Conservation (phyloP, 1,140 invertebrate genomes). For the Drosophila ohnishii region DNA sequence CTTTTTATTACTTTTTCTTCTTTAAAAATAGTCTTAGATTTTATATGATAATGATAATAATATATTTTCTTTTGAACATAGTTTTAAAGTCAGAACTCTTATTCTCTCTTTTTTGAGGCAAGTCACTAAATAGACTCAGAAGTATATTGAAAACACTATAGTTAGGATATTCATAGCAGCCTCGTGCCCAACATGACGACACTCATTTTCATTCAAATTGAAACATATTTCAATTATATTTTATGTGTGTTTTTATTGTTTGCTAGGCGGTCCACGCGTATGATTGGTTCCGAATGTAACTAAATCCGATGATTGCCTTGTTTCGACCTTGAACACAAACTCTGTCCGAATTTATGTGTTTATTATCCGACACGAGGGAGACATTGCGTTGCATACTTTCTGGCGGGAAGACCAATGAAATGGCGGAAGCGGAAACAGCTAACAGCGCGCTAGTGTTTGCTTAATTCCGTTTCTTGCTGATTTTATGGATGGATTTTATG, state of each 20-base stretch:
- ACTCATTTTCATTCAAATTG: conserved; percentile 6
- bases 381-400: conserved; percentile 44
- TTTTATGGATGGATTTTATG: conserved; percentile 58
- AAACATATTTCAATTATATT: conserved; percentile 42
- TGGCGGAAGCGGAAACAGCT: conserved; percentile 63
- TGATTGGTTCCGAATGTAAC: conserved; percentile 33
- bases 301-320: conserved; percentile 34
- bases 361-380: conserved; percentile 54
- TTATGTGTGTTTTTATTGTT: conserved; percentile 41
- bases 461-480: conserved; percentile 53
- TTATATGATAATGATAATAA: background rate
- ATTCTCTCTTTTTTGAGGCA: background rate
- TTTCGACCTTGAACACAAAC: conserved; percentile 36
- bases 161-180: background rate
- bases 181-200: background rate
- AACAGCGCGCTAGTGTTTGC: conserved; percentile 63
- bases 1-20: background rate
- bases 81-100: too few relatives aligned
- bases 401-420: conserved; percentile 35
- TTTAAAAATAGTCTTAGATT: background rate
- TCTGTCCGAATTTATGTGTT: conserved; percentile 52
- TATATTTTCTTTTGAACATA: too few relatives aligned
- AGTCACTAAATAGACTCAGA: background rate
- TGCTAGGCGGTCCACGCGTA: conserved; percentile 15
- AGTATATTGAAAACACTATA: background rate